These are phyloP conservation scores for Brachyhypopomus occidentalis DNA, from an alignment of 2,113 vertebrate species.

Conservation along the genomic window DNA sequence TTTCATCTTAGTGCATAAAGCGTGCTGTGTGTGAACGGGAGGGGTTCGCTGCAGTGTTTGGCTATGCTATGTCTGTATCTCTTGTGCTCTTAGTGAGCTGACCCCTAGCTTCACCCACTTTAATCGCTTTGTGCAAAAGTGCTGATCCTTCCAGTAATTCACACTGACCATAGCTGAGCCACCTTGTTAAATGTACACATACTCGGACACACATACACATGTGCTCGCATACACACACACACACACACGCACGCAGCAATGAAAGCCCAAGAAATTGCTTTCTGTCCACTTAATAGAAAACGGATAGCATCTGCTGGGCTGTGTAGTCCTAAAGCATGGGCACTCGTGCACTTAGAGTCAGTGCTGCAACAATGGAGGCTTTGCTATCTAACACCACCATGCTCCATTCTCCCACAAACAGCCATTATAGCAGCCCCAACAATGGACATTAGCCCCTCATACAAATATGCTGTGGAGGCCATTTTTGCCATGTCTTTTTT, in stretches of 20 bases:
- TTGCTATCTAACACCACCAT: conserved; percentile 26
- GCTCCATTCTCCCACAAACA: conserved; percentile 10
- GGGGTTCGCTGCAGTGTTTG: conserved; percentile 21
- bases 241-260: conserved; percentile 27
- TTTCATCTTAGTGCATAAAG: neutral
- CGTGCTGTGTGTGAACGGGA: neutral
- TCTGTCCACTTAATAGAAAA: conserved; percentile 62
- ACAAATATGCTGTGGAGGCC: conserved; percentile 5
- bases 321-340: conserved; percentile 32
- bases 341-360: conserved; percentile 15
- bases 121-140: conserved; percentile 59
- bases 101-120: conserved; percentile 37
- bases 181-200: conserved; percentile 39
- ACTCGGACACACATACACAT: neutral
- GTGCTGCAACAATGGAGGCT: conserved; percentile 21
- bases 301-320: conserved; percentile 55
- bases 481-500: conserved; percentile 3
- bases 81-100: conserved; percentile 25
- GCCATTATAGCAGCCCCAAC: conserved; percentile 14
- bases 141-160: conserved; percentile 57
- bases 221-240: conserved; percentile 3
- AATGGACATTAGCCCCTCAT: conserved; percentile 21
- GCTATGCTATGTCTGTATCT: neutral
- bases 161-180: conserved; percentile 25
- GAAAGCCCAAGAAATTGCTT: conserved; percentile 61